These are phyloP conservation scores for Periophthalmus magnuspinnatus DNA, from an alignment of 2,797 vertebrate genomes.

Conservation along the genomic window DNA sequence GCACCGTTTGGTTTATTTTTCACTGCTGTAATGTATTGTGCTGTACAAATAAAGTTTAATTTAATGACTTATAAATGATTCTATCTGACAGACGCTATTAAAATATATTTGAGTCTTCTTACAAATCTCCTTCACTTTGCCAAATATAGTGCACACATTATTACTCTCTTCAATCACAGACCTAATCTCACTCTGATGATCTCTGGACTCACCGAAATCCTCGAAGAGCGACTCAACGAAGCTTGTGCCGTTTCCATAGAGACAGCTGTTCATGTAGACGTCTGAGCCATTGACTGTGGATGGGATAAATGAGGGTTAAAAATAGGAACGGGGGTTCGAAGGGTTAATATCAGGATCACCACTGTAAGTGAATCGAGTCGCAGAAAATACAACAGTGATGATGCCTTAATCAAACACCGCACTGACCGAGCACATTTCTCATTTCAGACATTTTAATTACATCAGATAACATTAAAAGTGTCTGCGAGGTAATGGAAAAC, in stretches of 20 bases:
- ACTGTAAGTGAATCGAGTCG: background rate
- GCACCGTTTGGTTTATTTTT: background rate
- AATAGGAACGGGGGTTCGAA: conserved; percentile 27
- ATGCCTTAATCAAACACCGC: background rate
- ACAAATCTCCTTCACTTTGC: background rate
- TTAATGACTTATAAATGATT: background rate
- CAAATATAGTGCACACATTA: background rate
- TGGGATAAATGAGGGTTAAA: conserved; percentile 21
- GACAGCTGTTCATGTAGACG: conserved; percentile 91
- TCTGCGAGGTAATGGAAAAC: conserved; percentile 4
- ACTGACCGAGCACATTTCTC: conserved; percentile 8
- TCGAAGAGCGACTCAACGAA: conserved; percentile 98
- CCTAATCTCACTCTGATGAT: background rate
- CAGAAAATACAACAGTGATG: conserved; percentile 5
- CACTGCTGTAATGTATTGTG: background rate
- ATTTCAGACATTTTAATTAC: conserved; percentile 15
- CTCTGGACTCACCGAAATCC: conserved; percentile 85
- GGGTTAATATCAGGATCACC: conserved; percentile 19
- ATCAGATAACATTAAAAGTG: conserved; percentile 12
- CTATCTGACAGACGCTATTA: background rate
- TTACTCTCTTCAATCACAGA: background rate
- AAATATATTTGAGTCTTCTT: background rate
- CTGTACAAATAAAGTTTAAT: background rate
- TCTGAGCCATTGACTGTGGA: conserved; percentile 84
- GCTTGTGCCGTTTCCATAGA: conserved; percentile 93